These are phyloP conservation scores for Tryphoninae sp. DNA, from an alignment of 2,888 invertebrate species.

Conservation along the genomic window DNA sequence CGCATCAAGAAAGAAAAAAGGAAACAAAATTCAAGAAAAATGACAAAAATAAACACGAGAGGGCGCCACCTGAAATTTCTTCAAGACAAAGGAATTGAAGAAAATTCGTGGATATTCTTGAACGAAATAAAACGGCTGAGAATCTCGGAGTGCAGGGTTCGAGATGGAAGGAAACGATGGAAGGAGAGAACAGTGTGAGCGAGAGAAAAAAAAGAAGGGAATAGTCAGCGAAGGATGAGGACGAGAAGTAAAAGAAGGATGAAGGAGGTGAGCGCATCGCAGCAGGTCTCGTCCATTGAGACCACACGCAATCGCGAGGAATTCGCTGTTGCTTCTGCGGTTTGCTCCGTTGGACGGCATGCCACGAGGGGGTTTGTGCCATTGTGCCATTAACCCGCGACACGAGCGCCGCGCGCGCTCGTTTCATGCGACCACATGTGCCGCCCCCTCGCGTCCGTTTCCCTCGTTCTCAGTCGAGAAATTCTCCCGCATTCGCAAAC, in stretches of 20 bases:
- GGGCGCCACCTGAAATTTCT: no score
- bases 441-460: conserved; percentile 61
- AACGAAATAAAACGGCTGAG: conserved; percentile 8
- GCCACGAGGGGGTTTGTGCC: conserved; percentile 56
- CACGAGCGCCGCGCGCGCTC: conserved; percentile 64
- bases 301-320: conserved; percentile 66
- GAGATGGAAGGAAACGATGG: conserved; percentile 14
- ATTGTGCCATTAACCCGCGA: conserved; percentile 67
- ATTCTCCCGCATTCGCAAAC: not conserved
- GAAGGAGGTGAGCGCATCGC: conserved; percentile 46
- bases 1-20: not conserved
- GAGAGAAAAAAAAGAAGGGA: conserved; percentile 27
- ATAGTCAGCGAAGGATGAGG: conserved; percentile 15
- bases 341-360: conserved; percentile 41
- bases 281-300: conserved; percentile 61
- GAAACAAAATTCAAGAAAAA: not conserved
- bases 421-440: conserved; percentile 60
- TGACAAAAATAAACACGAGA: not conserved
- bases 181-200: conserved; percentile 9
- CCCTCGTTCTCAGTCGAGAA: conserved; percentile 19
- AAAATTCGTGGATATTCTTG: not conserved
- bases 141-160: not conserved
- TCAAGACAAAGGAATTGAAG: not conserved
- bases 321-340: conserved; percentile 56
- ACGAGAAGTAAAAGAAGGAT: conserved; percentile 48